phyloP scores from a whole-genome alignment of 2,797 vertebrate species.

The Fistularia commersonii region DNA sequence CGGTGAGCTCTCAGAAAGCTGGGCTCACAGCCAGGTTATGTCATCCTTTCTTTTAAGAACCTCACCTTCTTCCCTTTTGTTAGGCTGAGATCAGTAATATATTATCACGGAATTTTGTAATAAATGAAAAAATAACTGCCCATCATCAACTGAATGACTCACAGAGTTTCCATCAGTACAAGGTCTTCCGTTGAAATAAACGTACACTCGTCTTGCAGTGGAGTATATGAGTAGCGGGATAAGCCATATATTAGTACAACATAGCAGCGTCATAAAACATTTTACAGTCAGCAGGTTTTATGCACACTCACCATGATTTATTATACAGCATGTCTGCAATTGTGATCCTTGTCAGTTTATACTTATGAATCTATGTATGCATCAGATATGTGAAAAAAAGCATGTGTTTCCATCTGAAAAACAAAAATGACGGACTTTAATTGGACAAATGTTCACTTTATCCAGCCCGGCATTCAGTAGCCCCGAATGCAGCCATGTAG shows the following conservation, averaged over 20 bases:
- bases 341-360: background rate
- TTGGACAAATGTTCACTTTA: slow-evolving; percentile 42
- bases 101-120: slow-evolving; percentile 4
- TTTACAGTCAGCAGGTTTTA: background rate
- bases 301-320: background rate
- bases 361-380: background rate
- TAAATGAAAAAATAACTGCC: no score
- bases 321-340: background rate
- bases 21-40: slow-evolving; percentile 80
- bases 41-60: slow-evolving; percentile 55
- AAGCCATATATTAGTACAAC: background rate
- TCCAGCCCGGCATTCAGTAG: slow-evolving; percentile 36
- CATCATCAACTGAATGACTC: no score
- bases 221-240: no score
- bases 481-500: slow-evolving; percentile 43
- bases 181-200: no score
- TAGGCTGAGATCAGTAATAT: slow-evolving; percentile 15
- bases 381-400: background rate
- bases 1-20: slow-evolving; percentile 75
- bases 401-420: slow-evolving; percentile 9
- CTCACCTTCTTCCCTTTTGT: slow-evolving; percentile 39
- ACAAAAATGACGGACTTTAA: slow-evolving; percentile 17
- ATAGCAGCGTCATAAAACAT: background rate
- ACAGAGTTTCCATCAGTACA: no score
- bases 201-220: no score